A percentile compares a stretch with the other conserved stretches of the same genome.
Evolutionary conservation across 2,113 vertebrate genomes (phyloP).

Genomic region (Syngnathus floridae): DNA sequence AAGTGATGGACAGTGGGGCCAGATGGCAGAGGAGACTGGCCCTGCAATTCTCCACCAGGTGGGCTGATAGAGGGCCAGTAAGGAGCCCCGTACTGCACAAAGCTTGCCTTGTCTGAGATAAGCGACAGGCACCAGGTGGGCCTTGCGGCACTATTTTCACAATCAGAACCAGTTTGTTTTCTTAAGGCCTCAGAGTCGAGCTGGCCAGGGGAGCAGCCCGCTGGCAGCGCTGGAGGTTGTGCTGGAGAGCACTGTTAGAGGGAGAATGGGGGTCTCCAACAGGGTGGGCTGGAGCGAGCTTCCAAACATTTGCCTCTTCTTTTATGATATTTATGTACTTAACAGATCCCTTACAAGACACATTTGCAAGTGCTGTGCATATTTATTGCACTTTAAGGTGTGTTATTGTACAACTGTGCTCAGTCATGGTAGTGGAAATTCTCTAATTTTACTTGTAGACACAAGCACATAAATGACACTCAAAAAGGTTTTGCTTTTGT

Average conservation of each 20-base stretch:
- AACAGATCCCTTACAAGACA: constrained; percentile 26
- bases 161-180: constrained; percentile 74
- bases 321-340: constrained; percentile 52
- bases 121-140: constrained; percentile 62
- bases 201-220: constrained; percentile 58
- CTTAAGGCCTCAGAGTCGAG: constrained; percentile 61
- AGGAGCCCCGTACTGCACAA: constrained; percentile 60
- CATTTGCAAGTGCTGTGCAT: constrained; percentile 24
- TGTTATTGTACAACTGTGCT: background rate
- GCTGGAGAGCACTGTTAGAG: constrained; percentile 33
- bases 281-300: constrained; percentile 47
- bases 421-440: background rate
- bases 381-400: background rate
- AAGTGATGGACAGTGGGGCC: constrained; percentile 28
- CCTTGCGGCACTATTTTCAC: constrained; percentile 67
- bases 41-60: constrained; percentile 66
- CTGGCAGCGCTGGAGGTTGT: constrained; percentile 43
- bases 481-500: background rate
- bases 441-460: background rate
- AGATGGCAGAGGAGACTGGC: constrained; percentile 32
- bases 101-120: constrained; percentile 72
- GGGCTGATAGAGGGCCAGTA: constrained; percentile 49
- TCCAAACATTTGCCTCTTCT: constrained; percentile 44
- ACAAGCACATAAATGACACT: no score
- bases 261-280: constrained; percentile 35